phyloP scores from a whole-genome alignment of 1,140 invertebrate genomes.

The Gryllus bimaculatus region DNA sequence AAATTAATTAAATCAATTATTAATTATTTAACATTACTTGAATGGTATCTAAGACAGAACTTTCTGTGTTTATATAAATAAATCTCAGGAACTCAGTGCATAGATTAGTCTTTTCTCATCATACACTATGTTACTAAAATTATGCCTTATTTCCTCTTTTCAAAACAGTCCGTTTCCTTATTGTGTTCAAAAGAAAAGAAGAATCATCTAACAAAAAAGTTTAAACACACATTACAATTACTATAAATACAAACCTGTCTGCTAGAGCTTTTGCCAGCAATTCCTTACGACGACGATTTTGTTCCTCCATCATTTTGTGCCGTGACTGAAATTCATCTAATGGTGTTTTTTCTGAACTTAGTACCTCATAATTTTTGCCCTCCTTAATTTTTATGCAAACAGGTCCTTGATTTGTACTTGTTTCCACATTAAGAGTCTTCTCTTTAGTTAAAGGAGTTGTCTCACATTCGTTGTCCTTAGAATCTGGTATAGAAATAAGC shows the following conservation, averaged over 20 bases:
- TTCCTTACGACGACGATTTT: slow-evolving; percentile 62
- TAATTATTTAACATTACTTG: too few species aligned
- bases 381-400: slow-evolving; percentile 13
- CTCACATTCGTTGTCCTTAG: neutral
- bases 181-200: too few species aligned
- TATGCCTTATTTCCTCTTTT: neutral
- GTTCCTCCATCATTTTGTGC: slow-evolving; percentile 65
- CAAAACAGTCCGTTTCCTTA: neutral
- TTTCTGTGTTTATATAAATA: too few species aligned
- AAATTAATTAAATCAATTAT: too few species aligned
- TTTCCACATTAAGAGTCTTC: neutral
- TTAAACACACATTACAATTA: neutral
- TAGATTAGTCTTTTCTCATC: too few species aligned
- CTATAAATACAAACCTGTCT: slow-evolving; percentile 45
- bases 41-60: too few species aligned
- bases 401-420: slow-evolving; percentile 13
- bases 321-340: slow-evolving; percentile 56
- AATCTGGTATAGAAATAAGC: neutral
- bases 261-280: slow-evolving; percentile 58
- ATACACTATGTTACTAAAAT: neutral
- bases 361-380: slow-evolving; percentile 10
- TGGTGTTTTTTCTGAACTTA: slow-evolving; percentile 9
- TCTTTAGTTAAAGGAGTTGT: neutral
- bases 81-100: too few species aligned
- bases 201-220: neutral